phyloP scores from a whole-genome alignment of 2,888 invertebrate genomes.

The Aromia moschata region DNA sequence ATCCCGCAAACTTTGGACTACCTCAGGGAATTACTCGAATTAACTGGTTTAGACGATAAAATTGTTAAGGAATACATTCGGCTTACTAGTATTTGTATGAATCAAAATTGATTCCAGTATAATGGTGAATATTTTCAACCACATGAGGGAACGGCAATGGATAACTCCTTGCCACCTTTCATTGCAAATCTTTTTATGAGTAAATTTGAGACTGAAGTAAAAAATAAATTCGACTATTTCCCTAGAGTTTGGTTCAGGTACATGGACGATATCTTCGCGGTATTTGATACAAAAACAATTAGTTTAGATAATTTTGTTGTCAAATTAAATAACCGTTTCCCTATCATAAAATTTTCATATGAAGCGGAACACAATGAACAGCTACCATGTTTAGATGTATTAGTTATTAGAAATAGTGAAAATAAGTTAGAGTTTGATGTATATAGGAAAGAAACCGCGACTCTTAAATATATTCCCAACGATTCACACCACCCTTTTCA shows the following conservation, averaged over 20 bases:
- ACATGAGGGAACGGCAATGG: not conserved
- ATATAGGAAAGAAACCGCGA: not conserved
- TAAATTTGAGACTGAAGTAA: not conserved
- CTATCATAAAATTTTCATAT: not conserved
- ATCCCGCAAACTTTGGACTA: not conserved
- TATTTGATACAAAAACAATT: not conserved
- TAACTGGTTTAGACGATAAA: not conserved
- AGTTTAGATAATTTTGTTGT: not conserved
- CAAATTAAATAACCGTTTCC: not conserved
- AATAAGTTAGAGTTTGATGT: not conserved
- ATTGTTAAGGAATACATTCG: not conserved
- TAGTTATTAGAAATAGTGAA: not conserved
- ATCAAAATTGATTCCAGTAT: conserved; percentile 1
- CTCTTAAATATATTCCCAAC: not conserved
- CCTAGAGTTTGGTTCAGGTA: not conserved
- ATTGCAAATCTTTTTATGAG: not conserved
- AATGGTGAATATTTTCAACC: not conserved
- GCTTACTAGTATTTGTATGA: not conserved
- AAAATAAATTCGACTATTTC: not conserved
- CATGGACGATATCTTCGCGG: not conserved
- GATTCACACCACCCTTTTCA: not conserved
- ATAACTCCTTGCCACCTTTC: not conserved
- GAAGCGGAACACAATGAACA: not conserved
- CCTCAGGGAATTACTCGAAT: conserved; percentile 1
- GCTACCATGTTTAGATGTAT: not conserved